Conservation (phyloP, 2,797 vertebrate genomes). For the Spea hammondii region DNA sequence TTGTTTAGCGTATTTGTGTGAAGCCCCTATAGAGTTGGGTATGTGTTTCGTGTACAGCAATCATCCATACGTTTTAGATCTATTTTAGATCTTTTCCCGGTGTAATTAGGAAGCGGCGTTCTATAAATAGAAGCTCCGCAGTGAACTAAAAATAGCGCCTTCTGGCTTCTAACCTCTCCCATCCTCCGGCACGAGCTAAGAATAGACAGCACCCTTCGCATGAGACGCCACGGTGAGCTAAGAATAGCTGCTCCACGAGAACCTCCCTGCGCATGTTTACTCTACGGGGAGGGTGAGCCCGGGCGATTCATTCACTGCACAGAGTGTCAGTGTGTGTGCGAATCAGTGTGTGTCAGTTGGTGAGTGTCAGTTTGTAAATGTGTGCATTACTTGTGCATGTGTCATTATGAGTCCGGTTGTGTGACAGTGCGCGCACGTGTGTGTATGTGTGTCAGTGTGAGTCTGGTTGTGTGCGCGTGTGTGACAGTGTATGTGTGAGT, state of each 20-base stretch:
- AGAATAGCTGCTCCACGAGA: constrained; percentile 1
- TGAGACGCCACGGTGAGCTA: neutral
- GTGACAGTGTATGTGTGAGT: neutral
- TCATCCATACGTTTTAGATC: neutral
- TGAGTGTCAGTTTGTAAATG: constrained; percentile 7
- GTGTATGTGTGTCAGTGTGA: neutral
- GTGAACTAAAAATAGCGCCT: constrained; percentile 10
- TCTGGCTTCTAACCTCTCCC: constrained; percentile 5
- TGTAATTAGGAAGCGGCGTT: constrained; percentile 30
- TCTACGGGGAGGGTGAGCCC: neutral
- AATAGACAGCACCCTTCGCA: neutral
- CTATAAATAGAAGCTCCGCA: neutral
- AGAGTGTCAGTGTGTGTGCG: neutral
- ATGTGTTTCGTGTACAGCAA: too few species aligned
- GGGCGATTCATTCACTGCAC: neutral
- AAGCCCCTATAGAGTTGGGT: too few species aligned
- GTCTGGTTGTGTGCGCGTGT: neutral
- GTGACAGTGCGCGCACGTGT: neutral
- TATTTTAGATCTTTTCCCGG: neutral
- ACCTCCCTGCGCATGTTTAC: neutral
- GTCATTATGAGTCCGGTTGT: neutral
- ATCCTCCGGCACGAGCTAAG: constrained; percentile 21
- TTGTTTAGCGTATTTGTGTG: too few species aligned
- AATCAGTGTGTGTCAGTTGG: neutral
- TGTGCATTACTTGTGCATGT: neutral